Conservation (phyloP, 1,140 invertebrate genomes). For the Drosophila auraria region DNA sequence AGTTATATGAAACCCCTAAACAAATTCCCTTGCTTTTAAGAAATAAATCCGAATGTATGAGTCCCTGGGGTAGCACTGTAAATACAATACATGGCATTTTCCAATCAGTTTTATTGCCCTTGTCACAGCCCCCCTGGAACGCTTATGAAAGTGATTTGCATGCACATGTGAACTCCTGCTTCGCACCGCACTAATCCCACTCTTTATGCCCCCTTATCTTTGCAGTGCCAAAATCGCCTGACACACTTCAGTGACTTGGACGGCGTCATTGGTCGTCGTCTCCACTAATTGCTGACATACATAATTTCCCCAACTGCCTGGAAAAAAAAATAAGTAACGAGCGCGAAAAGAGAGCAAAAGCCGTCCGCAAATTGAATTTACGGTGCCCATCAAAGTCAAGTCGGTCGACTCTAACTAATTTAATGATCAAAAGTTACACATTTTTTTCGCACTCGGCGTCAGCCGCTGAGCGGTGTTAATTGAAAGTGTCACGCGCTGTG, state of each 20-base stretch:
- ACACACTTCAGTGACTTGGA: conserved; percentile 45
- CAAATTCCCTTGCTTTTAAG: neutral
- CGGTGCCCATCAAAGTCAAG: conserved; percentile 48
- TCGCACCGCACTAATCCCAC: conserved; percentile 27
- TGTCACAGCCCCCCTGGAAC: neutral
- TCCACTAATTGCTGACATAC: conserved; percentile 71
- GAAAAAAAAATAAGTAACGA: conserved; percentile 28
- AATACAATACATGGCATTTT: conserved; percentile 8
- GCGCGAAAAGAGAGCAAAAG: conserved; percentile 38
- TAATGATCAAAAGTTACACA: conserved; percentile 60
- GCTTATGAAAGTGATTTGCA: conserved; percentile 33
- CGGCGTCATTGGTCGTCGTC: conserved; percentile 26
- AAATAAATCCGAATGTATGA: neutral
- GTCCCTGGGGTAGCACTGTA: neutral
- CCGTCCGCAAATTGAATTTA: conserved; percentile 69
- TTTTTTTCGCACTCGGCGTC: conserved; percentile 49
- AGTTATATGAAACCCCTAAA: too few relatives aligned
- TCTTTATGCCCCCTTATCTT: conserved; percentile 37
- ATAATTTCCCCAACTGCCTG: conserved; percentile 60
- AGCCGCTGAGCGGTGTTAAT: conserved; percentile 54
- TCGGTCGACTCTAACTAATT: conserved; percentile 65
- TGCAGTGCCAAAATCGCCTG: conserved; percentile 56
- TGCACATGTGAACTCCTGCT: conserved; percentile 23
- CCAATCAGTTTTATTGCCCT: conserved; percentile 28
- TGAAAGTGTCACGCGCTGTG: conserved; percentile 65